Percentiles rank a stretch among this genome's conserved stretches.
Conservation (phyloP, 2,888 invertebrate species). For the Cryptus armator region DNA sequence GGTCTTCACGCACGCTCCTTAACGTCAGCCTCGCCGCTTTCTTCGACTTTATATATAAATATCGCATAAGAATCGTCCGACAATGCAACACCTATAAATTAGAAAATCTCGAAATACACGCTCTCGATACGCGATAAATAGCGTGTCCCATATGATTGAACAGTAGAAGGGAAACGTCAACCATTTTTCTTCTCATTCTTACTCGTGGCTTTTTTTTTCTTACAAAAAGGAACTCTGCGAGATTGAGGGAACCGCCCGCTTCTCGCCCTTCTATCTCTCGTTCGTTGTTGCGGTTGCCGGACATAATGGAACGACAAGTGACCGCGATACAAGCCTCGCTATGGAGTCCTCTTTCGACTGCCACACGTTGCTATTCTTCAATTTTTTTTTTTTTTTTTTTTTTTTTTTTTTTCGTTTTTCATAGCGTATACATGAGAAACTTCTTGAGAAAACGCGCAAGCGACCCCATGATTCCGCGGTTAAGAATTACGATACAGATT, state of each 20-base stretch:
- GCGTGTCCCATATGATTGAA: conserved; percentile 77
- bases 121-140: conserved; percentile 74
- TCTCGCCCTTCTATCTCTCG: conserved; percentile 40
- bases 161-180: conserved; percentile 72
- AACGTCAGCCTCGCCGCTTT: neutral
- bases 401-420: too few relatives aligned
- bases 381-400: conserved; percentile 11
- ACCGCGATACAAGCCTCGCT: conserved; percentile 72
- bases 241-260: conserved; percentile 18
- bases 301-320: conserved; percentile 80
- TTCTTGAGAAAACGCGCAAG: conserved; percentile 26
- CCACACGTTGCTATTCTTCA: conserved; percentile 49
- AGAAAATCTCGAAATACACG: conserved; percentile 71
- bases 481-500: conserved; percentile 32
- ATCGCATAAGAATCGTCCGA: conserved; percentile 50
- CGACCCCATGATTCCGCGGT: conserved; percentile 10
- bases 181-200: conserved; percentile 37
- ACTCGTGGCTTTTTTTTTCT: conserved; percentile 44
- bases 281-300: conserved; percentile 73
- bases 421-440: conserved; percentile 13
- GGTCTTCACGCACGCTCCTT: conserved; percentile 71
- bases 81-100: conserved; percentile 80
- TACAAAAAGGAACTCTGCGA: conserved; percentile 46
- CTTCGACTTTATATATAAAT: conserved; percentile 8
- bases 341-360: conserved; percentile 25